phyloP scores from a whole-genome alignment of 1,140 invertebrate genomes.

The Spodoptera litura region DNA sequence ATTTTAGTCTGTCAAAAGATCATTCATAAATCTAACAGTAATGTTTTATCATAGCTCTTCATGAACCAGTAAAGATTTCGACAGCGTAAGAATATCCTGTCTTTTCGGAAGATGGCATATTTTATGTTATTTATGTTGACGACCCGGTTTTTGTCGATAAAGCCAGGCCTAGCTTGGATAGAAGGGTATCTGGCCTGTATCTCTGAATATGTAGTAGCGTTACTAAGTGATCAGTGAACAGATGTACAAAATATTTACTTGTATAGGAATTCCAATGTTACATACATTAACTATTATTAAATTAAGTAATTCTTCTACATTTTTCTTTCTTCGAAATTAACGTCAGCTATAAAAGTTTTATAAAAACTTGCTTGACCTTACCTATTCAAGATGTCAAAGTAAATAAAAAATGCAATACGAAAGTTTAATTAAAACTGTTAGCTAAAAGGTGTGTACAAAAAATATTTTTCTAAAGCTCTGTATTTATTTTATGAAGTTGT shows the following conservation, averaged over 20 bases:
- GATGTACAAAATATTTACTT: background rate
- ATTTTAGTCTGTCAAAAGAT: constrained; percentile 22
- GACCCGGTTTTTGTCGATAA: constrained; percentile 26
- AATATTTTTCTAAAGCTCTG: too few relatives aligned
- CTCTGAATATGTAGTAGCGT: constrained; percentile 4
- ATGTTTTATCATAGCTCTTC: constrained; percentile 26
- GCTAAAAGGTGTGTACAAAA: too few relatives aligned
- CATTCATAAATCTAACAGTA: constrained; percentile 22
- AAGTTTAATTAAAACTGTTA: too few relatives aligned
- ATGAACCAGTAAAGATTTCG: constrained; percentile 30
- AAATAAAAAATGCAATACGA: too few relatives aligned
- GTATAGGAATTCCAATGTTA: background rate
- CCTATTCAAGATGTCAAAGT: too few relatives aligned
- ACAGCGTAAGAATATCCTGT: constrained; percentile 29
- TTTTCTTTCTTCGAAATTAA: too few relatives aligned
- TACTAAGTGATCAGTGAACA: background rate
- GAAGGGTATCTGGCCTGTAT: background rate
- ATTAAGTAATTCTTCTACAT: too few relatives aligned
- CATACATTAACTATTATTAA: too few relatives aligned
- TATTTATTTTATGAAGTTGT: too few relatives aligned
- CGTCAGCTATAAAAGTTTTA: too few relatives aligned
- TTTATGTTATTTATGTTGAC: constrained; percentile 35
- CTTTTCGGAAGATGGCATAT: constrained; percentile 24
- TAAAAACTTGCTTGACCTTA: too few relatives aligned
- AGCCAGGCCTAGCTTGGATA: constrained; percentile 17